These are phyloP conservation scores for Aphaenogaster floridana DNA, from an alignment of 1,140 invertebrate species.

Conservation along the genomic window DNA sequence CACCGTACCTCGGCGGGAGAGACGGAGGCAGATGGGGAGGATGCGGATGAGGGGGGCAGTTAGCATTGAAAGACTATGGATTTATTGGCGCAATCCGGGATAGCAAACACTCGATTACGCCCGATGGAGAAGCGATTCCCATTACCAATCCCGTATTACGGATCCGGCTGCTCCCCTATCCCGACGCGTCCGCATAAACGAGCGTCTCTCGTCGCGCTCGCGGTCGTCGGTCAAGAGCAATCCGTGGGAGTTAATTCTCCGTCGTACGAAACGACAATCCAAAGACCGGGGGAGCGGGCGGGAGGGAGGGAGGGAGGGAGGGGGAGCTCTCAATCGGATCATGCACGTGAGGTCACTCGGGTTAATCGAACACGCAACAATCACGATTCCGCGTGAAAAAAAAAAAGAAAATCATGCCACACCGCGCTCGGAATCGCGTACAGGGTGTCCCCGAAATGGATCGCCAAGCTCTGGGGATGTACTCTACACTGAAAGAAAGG, in stretches of 20 bases:
- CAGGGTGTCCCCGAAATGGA: constrained; percentile 44
- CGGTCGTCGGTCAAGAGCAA: constrained; percentile 18
- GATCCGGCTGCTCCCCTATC: constrained; percentile 25
- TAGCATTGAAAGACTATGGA: constrained; percentile 9
- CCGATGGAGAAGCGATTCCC: constrained; percentile 55
- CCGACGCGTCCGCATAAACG: background rate
- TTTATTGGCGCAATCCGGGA: constrained; percentile 52
- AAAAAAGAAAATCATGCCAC: constrained; percentile 43
- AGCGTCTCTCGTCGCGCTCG: background rate
- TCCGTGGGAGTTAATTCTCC: constrained; percentile 16
- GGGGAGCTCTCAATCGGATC: constrained; percentile 59
- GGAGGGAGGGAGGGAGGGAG: constrained; percentile 6
- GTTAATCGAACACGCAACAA: constrained; percentile 72
- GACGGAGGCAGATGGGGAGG: background rate
- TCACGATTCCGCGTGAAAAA: constrained; percentile 29
- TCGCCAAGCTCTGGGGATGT: background rate
- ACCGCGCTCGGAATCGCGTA: constrained; percentile 53
- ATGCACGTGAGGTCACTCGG: constrained; percentile 67
- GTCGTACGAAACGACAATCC: constrained; percentile 25
- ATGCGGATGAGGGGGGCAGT: background rate
- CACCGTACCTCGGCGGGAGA: constrained; percentile 13
- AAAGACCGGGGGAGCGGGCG: background rate
- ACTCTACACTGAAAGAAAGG: background rate
- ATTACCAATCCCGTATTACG: constrained; percentile 54
- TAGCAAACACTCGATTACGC: constrained; percentile 1